Evolutionary conservation across 2,797 vertebrate genomes (phyloP), one percentile per base, ranked within the genome.

Genomic region (Mionectes olivaceus): DNA sequence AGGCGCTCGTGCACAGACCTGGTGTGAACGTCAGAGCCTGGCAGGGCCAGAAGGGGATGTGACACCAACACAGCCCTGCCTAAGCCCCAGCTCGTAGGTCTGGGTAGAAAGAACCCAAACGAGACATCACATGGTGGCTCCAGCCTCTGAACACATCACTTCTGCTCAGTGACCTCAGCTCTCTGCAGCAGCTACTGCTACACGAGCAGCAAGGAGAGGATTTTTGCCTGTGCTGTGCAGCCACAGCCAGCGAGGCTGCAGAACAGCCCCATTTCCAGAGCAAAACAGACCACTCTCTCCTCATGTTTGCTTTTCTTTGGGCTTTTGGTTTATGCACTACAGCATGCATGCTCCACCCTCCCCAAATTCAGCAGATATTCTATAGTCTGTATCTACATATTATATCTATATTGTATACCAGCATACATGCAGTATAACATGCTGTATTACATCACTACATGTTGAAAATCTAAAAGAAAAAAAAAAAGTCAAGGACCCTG

Each of bases 371-470:
- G 39, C 8, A 60, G 52, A 7, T 73, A 8, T 28, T 59, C 47
- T 47, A 1, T 3, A 44, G 19, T 32, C 59, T 87, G 19, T 43
- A 11, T 18, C 33, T 56, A 2, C 13, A 1, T 7, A 18, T 25
- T 19, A 1, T 14, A 27, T 30, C 56, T 43, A 3, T 32, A 22
- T 3, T 5, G 0, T 39, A 5, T 21, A 14, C 33, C 28, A 19
- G 11, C 13, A 41, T 9, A 23, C 33, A 44, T 0, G 0, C 39
- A 35, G 25, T 30, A 16, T 47, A 74, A 35, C 17, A 44, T 4
- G 2, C 56, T 74, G 1, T 22, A 21, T 61, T 81, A n/a, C 1
- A 1, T 32, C 77, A 64, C 17, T 49, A 5, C 30, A 4, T 23
- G 15, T 17, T 52, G 22, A 9, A 91, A 61, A 32, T 24, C 19